These are phyloP conservation scores for Drosophila infuscata DNA, from an alignment of 2,888 invertebrate species.

Conservation along the genomic window DNA sequence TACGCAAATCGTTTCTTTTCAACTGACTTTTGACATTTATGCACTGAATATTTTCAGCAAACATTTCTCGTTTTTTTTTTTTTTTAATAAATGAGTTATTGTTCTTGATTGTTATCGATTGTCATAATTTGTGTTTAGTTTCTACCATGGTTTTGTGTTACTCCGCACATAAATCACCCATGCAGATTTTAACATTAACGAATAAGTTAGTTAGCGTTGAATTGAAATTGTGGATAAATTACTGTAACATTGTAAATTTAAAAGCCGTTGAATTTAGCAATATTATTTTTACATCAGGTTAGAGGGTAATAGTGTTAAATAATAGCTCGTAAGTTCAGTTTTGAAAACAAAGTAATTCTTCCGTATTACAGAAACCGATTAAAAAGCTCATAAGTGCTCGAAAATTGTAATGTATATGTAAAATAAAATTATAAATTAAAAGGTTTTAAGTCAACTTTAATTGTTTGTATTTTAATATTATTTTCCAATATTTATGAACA, in stretches of 20 bases:
- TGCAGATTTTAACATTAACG: background rate
- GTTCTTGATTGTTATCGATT: slow-evolving; percentile 30
- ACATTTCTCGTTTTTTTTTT: background rate
- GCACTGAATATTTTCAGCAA: slow-evolving; percentile 20
- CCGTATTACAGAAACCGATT: background rate
- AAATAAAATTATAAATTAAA: background rate
- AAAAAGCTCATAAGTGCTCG: background rate
- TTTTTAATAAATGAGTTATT: slow-evolving; percentile 40
- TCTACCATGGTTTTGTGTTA: slow-evolving; percentile 34
- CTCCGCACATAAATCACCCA: slow-evolving; percentile 33
- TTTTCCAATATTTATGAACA: background rate
- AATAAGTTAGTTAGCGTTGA: slow-evolving; percentile 11
- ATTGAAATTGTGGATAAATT: background rate
- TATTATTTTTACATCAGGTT: background rate
- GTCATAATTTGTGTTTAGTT: slow-evolving; percentile 40
- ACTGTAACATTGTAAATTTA: background rate
- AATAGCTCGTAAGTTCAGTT: background rate
- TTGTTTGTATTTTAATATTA: background rate
- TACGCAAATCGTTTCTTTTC: slow-evolving; percentile 20
- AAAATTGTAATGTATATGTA: background rate
- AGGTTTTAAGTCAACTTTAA: no score
- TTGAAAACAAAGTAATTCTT: background rate
- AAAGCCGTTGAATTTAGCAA: background rate
- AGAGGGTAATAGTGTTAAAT: background rate
- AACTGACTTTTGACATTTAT: slow-evolving; percentile 31